Evolutionary conservation across 2,797 vertebrate species (phyloP), one percentile per base, ranked within the genome.

Genomic region (Onychomys leucogaster): DNA sequence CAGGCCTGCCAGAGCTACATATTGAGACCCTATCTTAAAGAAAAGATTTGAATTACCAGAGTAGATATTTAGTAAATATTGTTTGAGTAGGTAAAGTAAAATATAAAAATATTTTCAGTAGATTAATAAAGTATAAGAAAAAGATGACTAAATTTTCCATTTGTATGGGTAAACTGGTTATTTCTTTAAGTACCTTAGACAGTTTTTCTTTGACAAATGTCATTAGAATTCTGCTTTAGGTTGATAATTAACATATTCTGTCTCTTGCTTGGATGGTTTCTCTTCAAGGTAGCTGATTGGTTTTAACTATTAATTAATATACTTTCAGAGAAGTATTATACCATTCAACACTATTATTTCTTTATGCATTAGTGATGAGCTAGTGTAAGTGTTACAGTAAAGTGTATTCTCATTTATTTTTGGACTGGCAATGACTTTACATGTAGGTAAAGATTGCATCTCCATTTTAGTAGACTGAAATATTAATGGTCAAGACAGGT

Each of bases 1-100:
- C 34, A 67, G 32, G 34, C 84, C 63, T 69, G 12, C 63, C 34
- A 86, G 46, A 21, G 34, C 13, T 85, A 52, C 8, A n/a, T 86
- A 37, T 34, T 69, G 23, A 86, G 21, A 69, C 46, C 34, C 34
- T 69, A 43, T 55, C 65, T 69, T 34, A 69, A 80, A n/a, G 29
- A 80, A 83, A 41, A 25, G 55, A 76, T 95, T 86, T 95, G 55
- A 91, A 32, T 94, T 71, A 85, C 61, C n/a, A 19, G 34, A 43
- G 29, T 55, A 82, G 61, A 0, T n/a, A 49, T 88, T 92, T 9
- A 49, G 59, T 84, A 65, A 80, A 17, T 95, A 29, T n/a, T 32
- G 25, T 93, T 82, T 46, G 59, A 92, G 43, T 81, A n/a, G 19
- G 27, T 55, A 77, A 89, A 85, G 34, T 49, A 21, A 92, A 78